Evolutionary conservation across 2,888 invertebrate species (phyloP).

Genomic region (Chrysodeixis includens): DNA sequence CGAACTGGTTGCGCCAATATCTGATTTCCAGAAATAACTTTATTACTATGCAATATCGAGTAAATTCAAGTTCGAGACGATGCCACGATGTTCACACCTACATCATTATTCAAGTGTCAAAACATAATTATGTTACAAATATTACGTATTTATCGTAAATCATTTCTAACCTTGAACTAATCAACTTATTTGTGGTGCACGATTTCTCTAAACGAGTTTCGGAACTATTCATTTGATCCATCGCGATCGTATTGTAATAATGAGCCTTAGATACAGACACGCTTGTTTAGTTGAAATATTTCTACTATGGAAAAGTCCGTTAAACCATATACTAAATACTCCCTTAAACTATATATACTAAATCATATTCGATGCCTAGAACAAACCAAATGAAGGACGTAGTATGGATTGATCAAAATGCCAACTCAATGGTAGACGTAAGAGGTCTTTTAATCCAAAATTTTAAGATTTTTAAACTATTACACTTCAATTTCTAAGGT

Average conservation of each 20-base stretch:
- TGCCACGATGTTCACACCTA: slow-evolving; percentile 14
- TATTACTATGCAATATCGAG: not conserved
- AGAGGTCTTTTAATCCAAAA: no score
- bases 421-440: no score
- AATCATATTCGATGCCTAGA: no score
- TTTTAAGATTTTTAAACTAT: no score
- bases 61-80: slow-evolving; percentile 17
- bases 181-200: slow-evolving; percentile 14
- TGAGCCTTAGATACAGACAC: not conserved
- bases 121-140: slow-evolving; percentile 10
- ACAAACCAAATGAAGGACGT: no score
- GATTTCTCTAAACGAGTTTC: slow-evolving; percentile 14
- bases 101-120: slow-evolving; percentile 14
- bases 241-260: slow-evolving; percentile 8
- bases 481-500: no score
- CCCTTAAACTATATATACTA: no score
- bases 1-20: not conserved
- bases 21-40: not conserved
- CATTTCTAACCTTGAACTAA: slow-evolving; percentile 46
- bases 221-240: not conserved
- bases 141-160: slow-evolving; percentile 34
- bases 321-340: no score
- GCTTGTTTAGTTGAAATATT: not conserved
- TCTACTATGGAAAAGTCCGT: no score
- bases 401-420: no score